Evolutionary conservation across 53 echinoderm and acorn worm species (phyloP).

Genomic region (Luidia sarsii): DNA sequence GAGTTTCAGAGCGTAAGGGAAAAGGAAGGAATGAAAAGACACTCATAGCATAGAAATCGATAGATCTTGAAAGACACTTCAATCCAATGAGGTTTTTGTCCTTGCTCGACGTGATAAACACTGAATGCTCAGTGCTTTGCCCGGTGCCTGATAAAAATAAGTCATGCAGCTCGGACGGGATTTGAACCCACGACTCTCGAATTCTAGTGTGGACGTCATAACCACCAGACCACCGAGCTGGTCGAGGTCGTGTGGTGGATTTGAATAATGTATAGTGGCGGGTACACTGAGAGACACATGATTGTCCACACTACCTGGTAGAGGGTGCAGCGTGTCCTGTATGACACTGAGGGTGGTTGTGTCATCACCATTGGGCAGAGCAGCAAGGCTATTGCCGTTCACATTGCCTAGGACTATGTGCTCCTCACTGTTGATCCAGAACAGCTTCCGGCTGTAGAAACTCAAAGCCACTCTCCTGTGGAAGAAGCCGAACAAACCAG

Average conservation of each 20-base stretch:
- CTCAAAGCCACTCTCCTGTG: constrained; percentile 81
- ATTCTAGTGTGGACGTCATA: too few relatives aligned
- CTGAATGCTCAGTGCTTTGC: too few relatives aligned
- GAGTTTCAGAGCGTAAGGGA: too few relatives aligned
- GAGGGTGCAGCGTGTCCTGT: constrained; percentile 77
- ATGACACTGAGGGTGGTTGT: constrained; percentile 67
- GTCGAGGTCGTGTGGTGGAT: too few relatives aligned
- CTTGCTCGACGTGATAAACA: too few relatives aligned
- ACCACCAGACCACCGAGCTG: too few relatives aligned
- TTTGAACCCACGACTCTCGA: too few relatives aligned
- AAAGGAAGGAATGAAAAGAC: background rate
- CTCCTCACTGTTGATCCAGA: constrained; percentile 78
- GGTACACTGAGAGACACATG: background rate
- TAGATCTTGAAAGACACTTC: background rate
- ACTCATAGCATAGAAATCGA: background rate
- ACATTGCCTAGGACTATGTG: constrained; percentile 64
- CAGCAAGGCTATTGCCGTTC: constrained; percentile 55
- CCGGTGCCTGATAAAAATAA: too few relatives aligned
- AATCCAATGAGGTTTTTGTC: too few relatives aligned
- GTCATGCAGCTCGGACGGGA: too few relatives aligned
- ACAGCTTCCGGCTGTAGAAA: constrained; percentile 83
- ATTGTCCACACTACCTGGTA: constrained; percentile 85
- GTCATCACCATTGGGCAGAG: constrained; percentile 46
- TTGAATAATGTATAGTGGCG: too few relatives aligned
- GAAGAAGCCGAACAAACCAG: too few relatives aligned